Evolutionary conservation across 2,797 vertebrate species (phyloP), one percentile per base, ranked within the genome.

Genomic region (Sciaenops ocellatus): DNA sequence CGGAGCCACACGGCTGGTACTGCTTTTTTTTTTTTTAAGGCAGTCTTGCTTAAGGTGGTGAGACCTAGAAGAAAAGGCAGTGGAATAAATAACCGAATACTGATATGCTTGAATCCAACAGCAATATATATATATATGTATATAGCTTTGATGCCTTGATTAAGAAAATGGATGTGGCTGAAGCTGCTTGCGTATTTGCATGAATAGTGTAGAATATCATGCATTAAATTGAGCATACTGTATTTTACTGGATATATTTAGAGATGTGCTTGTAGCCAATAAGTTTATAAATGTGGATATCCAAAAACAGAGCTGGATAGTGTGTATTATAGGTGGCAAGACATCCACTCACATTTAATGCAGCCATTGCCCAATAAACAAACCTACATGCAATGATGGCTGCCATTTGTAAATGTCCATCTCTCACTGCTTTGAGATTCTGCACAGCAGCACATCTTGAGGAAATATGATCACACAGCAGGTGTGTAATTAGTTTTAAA

Each of bases 21-120:
- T 52, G 82, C 34, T 34, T 34, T 34, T 34, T 9, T 30, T 69
- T 85, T 72, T 85, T 86, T 92, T 91, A 90, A 94, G 90, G 92
- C 38, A 47, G 85, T 62, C 79, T 76, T 9, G 5, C 50, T 93
- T 91, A 91, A 93, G 86, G 88, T 85, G 83, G 82, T 28, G 3
- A 48, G 69, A 71, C 52, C 30, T 47, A 42, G 82, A 77, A 67
- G 28, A 50, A 57, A 57, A 78, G 26, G 34, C 60, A 46, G n/a
- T 56, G 10, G 47, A 62, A 54, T 22, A 0, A 42, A 50, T 47
- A 38, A 15, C 8, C 47, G 5, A 61, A 44, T 28, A 3, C 22
- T 28, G 2, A 2, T 11, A 1, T 55, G 16, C 38, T 24, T 57
- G 3, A 12, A 6, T 11, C 17, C 47, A 12, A 7, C 18, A 26